Percentiles rank a stretch among this genome's conserved stretches.
These are phyloP conservation scores for Protosalanx chinensis DNA, from an alignment of 2,797 vertebrate genomes.

Conservation along the genomic window DNA sequence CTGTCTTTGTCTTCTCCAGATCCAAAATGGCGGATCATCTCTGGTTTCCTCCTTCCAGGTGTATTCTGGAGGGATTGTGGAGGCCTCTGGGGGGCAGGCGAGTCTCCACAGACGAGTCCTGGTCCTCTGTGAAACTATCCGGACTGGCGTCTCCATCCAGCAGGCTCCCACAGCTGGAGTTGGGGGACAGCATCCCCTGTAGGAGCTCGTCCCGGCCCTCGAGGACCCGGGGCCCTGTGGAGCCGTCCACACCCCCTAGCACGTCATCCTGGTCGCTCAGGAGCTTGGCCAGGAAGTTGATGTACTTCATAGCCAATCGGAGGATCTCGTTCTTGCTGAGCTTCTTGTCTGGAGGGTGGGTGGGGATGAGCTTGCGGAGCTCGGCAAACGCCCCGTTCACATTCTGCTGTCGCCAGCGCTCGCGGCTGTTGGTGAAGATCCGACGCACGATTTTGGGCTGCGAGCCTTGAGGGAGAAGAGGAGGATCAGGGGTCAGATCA, in stretches of 20 bases:
- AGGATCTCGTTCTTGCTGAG: constrained; percentile 94
- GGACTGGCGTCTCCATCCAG: constrained; percentile 80
- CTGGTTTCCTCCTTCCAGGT: constrained; percentile 70
- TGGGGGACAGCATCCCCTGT: constrained; percentile 80
- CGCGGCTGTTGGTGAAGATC: constrained; percentile 85
- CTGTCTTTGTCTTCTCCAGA: constrained; percentile 1
- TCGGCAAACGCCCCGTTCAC: constrained; percentile 88
- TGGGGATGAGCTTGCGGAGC: constrained; percentile 86
- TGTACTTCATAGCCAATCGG: constrained; percentile 89
- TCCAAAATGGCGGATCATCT: constrained; percentile 68
- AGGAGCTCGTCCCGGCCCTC: constrained; percentile 75
- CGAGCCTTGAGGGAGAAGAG: constrained; percentile 65
- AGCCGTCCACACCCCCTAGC: constrained; percentile 62
- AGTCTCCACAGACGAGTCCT: constrained; percentile 70
- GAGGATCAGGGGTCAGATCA: neutral
- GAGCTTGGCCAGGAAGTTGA: constrained; percentile 87
- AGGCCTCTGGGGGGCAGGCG: constrained; percentile 66
- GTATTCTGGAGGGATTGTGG: constrained; percentile 71
- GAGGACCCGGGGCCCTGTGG: constrained; percentile 11
- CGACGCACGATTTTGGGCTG: constrained; percentile 78
- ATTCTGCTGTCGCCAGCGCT: constrained; percentile 90
- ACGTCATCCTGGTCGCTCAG: constrained; percentile 82
- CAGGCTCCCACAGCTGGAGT: constrained; percentile 82
- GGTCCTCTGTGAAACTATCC: constrained; percentile 83
- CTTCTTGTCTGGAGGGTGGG: constrained; percentile 88